A percentile compares a stretch with the other conserved stretches of the same genome.
Evolutionary conservation across 2,888 invertebrate genomes (phyloP).

Genomic region (Chrysolina haemoptera): DNA sequence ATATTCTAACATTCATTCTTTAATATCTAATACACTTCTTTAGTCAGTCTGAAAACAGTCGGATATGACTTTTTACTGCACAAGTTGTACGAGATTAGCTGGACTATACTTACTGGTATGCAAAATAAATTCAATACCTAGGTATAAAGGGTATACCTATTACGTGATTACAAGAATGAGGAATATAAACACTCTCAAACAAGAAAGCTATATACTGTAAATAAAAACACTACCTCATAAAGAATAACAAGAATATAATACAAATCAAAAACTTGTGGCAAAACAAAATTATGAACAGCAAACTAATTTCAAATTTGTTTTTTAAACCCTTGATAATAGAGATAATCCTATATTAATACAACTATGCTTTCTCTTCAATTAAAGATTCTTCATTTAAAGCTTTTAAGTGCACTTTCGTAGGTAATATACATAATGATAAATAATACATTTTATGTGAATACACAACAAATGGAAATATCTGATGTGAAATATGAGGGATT

Average conservation of each 20-base stretch:
- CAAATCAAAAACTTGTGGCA: not conserved
- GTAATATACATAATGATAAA: not conserved
- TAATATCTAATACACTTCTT: too few species aligned
- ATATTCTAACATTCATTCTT: too few species aligned
- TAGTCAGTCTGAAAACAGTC: not conserved
- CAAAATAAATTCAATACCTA: too few species aligned
- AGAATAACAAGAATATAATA: conserved; percentile 18
- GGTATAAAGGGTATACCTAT: not conserved
- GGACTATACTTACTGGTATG: too few species aligned
- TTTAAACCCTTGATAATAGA: not conserved
- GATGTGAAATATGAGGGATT: not conserved
- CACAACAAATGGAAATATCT: not conserved
- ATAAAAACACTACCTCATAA: not conserved
- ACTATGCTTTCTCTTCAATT: not conserved
- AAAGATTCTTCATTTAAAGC: conserved; percentile 2
- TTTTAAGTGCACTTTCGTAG: conserved; percentile 19
- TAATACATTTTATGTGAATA: not conserved
- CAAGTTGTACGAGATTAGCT: not conserved
- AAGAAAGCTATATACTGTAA: not conserved
- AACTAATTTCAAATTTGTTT: not conserved
- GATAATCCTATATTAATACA: not conserved
- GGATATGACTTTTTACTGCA: not conserved
- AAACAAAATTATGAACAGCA: not conserved
- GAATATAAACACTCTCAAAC: not conserved
- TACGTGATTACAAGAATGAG: not conserved